Base-by-base conservation (phyloP, 2,113 vertebrate genomes). In the Smithornis capensis region DNA sequence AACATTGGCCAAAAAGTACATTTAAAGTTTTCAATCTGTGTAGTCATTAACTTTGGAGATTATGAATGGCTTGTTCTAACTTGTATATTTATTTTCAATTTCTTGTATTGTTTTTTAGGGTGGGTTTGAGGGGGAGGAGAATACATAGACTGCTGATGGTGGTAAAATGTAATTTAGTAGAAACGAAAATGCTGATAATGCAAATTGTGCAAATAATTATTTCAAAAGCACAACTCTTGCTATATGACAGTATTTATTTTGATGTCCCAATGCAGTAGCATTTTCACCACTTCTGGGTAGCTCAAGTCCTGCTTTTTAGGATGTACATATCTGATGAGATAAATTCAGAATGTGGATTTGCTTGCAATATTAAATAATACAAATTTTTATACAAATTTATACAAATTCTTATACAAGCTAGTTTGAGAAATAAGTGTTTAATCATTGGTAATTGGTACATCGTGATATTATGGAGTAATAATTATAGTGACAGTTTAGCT, bases 211-310 rank as follows among this genome's bases (percentile, higher is more conserved):
- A 44, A 91, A 55, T 31, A 65, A 1, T 47, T 37, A 6, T 73
- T 94, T 83, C 33, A 68, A 38, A 71, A 85, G n/a, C 22, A 55
- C 38, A 67, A 50, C 10, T 57, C 63, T 10, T 44, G 8, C 27
- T 28, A 23, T 38, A 18, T n/a, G 29, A 9, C 57, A 79, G 8
- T 16, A 33, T 47, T 83, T 90, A 40, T 63, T 86, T 59, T 42
- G 45, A 2, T 67, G 5, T 79, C 37, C 47, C 25, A n/a, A 3
- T 37, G 15, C 6, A 68, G 13, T 10, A 67, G 12, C 0, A 0
- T 79, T 86, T 94, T 79, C 35, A 59, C 6, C 12, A 50, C 3
- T 71, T 88, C 33, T 76, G 15, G 3, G 37, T 59, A 55, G 31
- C 28, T 75, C 38, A 40, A 5, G 24, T 40, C 24, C 6, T 56